These are phyloP conservation scores for Callocephalon fimbriatum DNA, from an alignment of 2,113 vertebrate species.

Conservation along the genomic window DNA sequence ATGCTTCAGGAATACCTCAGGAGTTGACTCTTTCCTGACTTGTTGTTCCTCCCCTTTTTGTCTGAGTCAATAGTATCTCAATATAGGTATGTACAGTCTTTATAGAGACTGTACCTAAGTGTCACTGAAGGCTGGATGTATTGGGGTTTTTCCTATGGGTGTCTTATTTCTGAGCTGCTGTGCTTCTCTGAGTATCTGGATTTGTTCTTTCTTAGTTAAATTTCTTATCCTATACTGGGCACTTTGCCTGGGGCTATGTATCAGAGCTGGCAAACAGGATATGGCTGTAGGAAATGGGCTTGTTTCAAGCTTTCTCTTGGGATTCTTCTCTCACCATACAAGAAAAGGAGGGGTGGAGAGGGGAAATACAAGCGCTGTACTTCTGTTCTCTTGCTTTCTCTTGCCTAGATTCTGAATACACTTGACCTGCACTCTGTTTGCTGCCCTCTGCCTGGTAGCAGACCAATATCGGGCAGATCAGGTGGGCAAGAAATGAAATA, in stretches of 20 bases:
- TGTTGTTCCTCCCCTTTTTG: background rate
- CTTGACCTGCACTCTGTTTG: background rate
- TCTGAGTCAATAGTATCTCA: background rate
- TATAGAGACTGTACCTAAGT: background rate
- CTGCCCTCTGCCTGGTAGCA: background rate
- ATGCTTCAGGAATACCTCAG: background rate
- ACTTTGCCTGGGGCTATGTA: conserved; percentile 23
- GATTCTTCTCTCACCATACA: conserved; percentile 27
- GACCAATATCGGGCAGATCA: background rate
- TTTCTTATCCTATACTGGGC: conserved; percentile 35
- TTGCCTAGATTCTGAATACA: background rate
- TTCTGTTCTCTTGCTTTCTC: background rate
- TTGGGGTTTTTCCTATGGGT: background rate
- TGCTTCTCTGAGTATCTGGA: background rate
- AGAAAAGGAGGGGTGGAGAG: background rate
- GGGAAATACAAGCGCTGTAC: background rate
- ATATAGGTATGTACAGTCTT: background rate
- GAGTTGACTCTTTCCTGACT: background rate
- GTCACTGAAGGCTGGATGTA: background rate
- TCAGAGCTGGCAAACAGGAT: conserved; percentile 71
- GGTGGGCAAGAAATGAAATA: background rate
- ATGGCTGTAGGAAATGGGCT: conserved; percentile 62
- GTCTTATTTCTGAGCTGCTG: background rate
- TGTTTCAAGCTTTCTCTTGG: conserved; percentile 48
- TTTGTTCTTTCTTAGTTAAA: conserved; percentile 11